Base-by-base conservation (phyloP, 37 sponge, comb jelly and placozoan species). In the Agelas oroides region DNA sequence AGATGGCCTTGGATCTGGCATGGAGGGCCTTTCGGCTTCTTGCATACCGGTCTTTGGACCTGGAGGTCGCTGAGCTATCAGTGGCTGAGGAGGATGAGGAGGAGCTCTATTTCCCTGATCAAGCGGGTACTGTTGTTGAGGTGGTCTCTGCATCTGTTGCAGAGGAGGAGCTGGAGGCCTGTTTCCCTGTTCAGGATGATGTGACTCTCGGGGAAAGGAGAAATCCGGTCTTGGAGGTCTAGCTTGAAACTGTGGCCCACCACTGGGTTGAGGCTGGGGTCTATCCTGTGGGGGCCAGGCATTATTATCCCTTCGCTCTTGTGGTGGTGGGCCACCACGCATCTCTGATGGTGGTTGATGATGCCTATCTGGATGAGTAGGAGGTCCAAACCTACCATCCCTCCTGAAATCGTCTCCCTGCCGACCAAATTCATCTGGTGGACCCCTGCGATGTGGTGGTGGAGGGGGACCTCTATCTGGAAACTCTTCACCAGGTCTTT, bases 361-460 rank as follows among this genome's bases (percentile, higher is more conserved):
- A 46, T 46, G 46, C 19, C 66, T 65, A 2, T 36, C 37, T 33
- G 17, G 41, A 53, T 53, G 33, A 28, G 39, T 24, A 46, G 68
- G 80, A 33, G 80, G 80, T 24, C 66, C 68, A 65, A 37, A 65
- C 36, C 27, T 67, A 53, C 15, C 27, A 14, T 25, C 21, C 12
- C 70, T 56, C 15, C 30, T 31, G 2, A 30, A n/a, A 20, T 20
- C 60, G 33, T 20, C 39, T 24, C 32, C 70, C 38, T 62, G 70
- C 57, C 37, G 58, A 23, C 37, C 28, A 6, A 25, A 31, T 55
- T 58, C 16, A 3, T 67, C 54, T 53, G 70, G 34, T 19, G 81
- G 81, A 35, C 69, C 67, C 8, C 46, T 46, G 46, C 3, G 46
- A 8, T 46, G 46, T 8, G 46, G 46, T 8, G 20, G n/a, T 54